Evolutionary conservation across 2,888 invertebrate species (phyloP).

Genomic region (Allacma fusca): DNA sequence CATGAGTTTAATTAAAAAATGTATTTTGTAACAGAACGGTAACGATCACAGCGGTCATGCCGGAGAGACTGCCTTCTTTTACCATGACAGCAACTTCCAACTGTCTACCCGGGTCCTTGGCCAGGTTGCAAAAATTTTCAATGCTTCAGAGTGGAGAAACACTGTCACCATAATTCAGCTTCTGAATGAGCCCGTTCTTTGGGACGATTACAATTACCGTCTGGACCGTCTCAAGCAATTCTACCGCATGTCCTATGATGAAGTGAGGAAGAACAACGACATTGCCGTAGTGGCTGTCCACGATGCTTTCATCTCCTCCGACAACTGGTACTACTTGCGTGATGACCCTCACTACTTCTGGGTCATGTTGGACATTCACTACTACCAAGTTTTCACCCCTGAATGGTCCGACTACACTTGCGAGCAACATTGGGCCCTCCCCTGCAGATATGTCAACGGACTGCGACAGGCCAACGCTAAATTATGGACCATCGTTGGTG

Average conservation of each 20-base stretch:
- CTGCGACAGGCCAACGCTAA: no score
- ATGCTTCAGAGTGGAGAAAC: constrained; percentile 53
- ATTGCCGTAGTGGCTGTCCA: constrained; percentile 58
- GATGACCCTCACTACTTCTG: constrained; percentile 54
- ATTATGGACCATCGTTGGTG: no score
- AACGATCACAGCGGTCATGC: constrained; percentile 59
- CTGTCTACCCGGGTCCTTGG: constrained; percentile 53
- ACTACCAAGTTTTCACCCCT: constrained; percentile 50
- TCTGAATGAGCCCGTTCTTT: constrained; percentile 59
- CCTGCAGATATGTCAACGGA: no score
- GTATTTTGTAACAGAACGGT: no score
- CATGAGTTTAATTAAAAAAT: no score
- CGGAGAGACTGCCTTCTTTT: constrained; percentile 53
- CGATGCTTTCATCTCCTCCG: constrained; percentile 58
- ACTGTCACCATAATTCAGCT: constrained; percentile 58
- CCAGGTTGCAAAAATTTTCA: constrained; percentile 53
- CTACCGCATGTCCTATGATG: constrained; percentile 56
- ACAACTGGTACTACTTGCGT: constrained; percentile 59
- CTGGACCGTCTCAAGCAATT: constrained; percentile 54
- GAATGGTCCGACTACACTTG: constrained; percentile 49
- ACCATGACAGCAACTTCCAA: constrained; percentile 55
- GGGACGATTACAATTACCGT: constrained; percentile 58
- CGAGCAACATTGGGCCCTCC: constrained; percentile 47
- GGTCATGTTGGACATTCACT: constrained; percentile 49
- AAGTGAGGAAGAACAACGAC: constrained; percentile 52